A percentile compares a stretch with the other conserved stretches of the same genome.
These are phyloP conservation scores for Caenorhabditis becei DNA, from an alignment of 2,888 invertebrate species.

Conservation along the genomic window DNA sequence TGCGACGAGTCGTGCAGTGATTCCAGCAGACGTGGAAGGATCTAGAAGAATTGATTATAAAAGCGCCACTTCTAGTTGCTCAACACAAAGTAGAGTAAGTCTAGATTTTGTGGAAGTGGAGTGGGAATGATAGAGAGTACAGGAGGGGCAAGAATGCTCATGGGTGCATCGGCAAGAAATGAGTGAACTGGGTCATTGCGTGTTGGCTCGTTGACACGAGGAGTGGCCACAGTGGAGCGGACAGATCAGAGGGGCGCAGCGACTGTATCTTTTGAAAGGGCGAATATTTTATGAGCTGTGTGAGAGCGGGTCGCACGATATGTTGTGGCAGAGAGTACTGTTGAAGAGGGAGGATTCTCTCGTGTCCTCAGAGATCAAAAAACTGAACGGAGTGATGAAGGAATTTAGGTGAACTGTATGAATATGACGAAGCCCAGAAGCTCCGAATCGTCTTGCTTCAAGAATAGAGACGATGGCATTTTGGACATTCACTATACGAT, in stretches of 20 bases:
- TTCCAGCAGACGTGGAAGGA: constrained; percentile 16
- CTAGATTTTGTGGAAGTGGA: no score
- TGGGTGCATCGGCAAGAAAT: no score
- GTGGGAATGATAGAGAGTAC: background rate
- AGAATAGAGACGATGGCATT: background rate
- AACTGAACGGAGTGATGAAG: background rate
- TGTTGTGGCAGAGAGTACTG: background rate
- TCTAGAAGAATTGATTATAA: constrained; percentile 83
- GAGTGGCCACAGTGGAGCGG: background rate
- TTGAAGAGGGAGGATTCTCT: background rate
- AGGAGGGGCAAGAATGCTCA: no score
- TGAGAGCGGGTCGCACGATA: background rate
- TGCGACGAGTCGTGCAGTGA: constrained; percentile 17
- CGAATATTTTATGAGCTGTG: background rate
- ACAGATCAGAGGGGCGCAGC: background rate
- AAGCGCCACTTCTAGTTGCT: no score
- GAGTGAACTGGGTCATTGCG: no score
- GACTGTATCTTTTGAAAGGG: background rate
- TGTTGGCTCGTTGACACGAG: background rate
- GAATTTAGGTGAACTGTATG: no score
- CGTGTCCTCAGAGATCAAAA: background rate
- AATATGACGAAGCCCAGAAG: no score
- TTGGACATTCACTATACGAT: constrained; percentile 8
- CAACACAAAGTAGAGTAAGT: no score
- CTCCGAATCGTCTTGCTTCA: no score